These are phyloP conservation scores for Plodia interpunctella DNA, from an alignment of 1,140 invertebrate genomes.

Conservation along the genomic window DNA sequence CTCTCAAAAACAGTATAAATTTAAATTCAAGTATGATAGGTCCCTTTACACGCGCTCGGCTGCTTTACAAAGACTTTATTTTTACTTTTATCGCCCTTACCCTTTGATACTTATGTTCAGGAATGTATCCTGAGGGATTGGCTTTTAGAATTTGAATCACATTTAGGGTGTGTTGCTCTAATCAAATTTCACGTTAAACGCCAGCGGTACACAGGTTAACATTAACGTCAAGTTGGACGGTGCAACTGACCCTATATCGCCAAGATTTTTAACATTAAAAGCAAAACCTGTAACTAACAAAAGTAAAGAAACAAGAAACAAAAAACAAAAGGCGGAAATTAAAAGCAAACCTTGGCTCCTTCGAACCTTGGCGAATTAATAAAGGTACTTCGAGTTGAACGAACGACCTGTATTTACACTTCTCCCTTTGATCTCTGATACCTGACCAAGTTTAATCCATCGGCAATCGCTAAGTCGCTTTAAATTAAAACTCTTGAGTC, in stretches of 20 bases:
- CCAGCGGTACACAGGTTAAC: too few relatives aligned
- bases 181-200: too few relatives aligned
- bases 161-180: too few relatives aligned
- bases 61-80: background rate
- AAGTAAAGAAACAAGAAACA: background rate
- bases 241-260: background rate
- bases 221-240: too few relatives aligned
- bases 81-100: conserved; percentile 8
- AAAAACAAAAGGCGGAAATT: background rate
- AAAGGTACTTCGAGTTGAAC: background rate
- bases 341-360: background rate
- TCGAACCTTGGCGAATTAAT: conserved; percentile 6
- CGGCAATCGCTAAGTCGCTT: conserved; percentile 10
- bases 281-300: background rate
- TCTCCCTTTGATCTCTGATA: conserved; percentile 9
- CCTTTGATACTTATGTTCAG: conserved; percentile 3
- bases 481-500: conserved; percentile 7
- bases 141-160: conserved; percentile 2
- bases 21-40: conserved; percentile 5
- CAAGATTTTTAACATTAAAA: too few relatives aligned
- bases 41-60: conserved; percentile 6
- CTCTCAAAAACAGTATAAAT: conserved; percentile 5
- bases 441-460: conserved; percentile 11
- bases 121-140: background rate
- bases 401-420: conserved; percentile 7